Conservation (phyloP, 2,797 vertebrate genomes). For the Malurus leucopterus region DNA sequence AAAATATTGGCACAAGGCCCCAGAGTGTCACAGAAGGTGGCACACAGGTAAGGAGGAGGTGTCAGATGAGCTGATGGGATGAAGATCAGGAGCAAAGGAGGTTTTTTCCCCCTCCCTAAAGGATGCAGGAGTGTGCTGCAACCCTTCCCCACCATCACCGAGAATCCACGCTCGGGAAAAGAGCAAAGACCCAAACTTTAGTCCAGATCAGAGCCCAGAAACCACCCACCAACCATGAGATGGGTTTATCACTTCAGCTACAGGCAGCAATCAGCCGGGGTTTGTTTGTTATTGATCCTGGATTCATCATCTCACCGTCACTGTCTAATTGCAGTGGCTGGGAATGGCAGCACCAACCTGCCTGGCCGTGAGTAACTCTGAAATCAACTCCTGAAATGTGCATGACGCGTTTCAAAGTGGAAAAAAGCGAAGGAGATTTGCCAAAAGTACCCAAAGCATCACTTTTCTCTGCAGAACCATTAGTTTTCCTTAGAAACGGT, state of each 20-base stretch:
- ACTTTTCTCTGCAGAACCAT: not conserved
- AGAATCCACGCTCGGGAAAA: not conserved
- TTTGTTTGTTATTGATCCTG: not conserved
- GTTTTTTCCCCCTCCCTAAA: not conserved
- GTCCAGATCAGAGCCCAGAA: not conserved
- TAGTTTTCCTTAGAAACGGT: rapidly evolving
- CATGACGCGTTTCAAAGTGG: not conserved
- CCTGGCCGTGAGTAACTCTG: not conserved
- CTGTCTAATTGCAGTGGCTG: not conserved
- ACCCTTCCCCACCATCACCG: not conserved
- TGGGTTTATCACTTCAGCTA: not conserved
- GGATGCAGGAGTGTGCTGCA: not conserved
- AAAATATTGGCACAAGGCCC: not conserved
- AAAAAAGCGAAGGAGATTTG: not conserved
- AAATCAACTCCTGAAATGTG: not conserved
- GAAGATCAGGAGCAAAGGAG: not conserved
- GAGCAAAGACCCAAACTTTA: not conserved
- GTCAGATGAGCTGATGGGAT: not conserved
- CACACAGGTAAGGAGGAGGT: rapidly evolving
- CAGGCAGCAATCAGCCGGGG: not conserved
- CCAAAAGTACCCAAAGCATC: not conserved
- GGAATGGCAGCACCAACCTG: slow-evolving; percentile 34
- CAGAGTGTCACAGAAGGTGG: not conserved
- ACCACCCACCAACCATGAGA: not conserved
- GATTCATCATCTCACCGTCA: not conserved